Conservation (phyloP, 2,113 vertebrate genomes). For the Noturus placidus region DNA sequence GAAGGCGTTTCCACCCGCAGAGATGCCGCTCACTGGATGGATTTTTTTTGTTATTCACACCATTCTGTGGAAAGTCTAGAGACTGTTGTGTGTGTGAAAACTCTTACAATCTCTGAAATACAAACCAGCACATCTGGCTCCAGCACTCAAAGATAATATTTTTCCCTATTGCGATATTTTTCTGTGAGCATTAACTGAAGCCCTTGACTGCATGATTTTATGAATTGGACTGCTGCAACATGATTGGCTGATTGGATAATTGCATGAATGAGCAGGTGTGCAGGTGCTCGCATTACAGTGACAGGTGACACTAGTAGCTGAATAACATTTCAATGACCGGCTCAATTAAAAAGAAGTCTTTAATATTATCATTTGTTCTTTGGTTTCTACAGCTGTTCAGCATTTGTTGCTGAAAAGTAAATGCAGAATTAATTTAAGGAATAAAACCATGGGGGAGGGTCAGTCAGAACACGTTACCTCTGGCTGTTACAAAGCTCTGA, state of each 20-base stretch:
- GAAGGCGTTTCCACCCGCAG: not conserved
- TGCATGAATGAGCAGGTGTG: not conserved
- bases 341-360: no score
- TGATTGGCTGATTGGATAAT: not conserved
- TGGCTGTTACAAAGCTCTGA: not conserved
- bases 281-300: not conserved
- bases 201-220: not conserved
- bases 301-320: not conserved
- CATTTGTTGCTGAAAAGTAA: not conserved
- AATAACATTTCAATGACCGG: not conserved
- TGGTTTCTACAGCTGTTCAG: not conserved
- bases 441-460: not conserved
- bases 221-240: not conserved
- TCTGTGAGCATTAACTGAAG: not conserved
- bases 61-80: not conserved
- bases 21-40: not conserved
- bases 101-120: not conserved
- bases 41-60: no score
- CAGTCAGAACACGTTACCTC: not conserved
- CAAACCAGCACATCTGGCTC: not conserved
- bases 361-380: no score
- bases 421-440: not conserved
- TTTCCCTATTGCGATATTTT: not conserved
- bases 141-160: not conserved
- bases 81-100: not conserved